Evolutionary conservation across 1,140 invertebrate species (phyloP).

Genomic region (Pseudomyrmex pallidus): DNA sequence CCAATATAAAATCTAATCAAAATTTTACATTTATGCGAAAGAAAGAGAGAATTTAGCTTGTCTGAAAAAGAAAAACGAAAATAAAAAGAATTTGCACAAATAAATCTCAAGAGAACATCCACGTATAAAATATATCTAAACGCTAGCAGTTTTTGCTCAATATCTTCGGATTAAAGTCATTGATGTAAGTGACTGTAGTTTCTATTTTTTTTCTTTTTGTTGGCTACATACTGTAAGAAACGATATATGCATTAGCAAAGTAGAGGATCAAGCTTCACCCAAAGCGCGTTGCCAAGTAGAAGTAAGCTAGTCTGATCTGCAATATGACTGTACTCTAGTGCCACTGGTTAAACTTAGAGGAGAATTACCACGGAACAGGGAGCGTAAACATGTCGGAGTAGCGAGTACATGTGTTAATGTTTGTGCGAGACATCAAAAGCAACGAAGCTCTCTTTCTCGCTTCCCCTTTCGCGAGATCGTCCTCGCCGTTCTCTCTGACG

Average conservation of each 20-base stretch:
- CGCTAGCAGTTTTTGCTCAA: no score
- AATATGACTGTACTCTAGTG: slow-evolving; percentile 70
- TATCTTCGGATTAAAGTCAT: no score
- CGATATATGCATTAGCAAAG: slow-evolving; percentile 9
- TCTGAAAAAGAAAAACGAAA: neutral
- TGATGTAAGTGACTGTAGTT: no score
- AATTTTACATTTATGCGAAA: no score
- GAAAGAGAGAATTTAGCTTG: neutral
- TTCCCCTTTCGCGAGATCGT: slow-evolving; percentile 47
- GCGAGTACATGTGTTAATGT: slow-evolving; percentile 83
- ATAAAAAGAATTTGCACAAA: no score
- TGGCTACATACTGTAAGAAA: no score
- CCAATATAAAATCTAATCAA: neutral
- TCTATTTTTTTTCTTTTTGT: neutral
- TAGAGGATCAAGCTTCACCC: slow-evolving; percentile 22
- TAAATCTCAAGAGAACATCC: no score
- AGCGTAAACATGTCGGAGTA: slow-evolving; percentile 83
- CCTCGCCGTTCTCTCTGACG: slow-evolving; percentile 57
- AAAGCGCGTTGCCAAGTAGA: slow-evolving; percentile 48
- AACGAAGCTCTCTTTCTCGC: slow-evolving; percentile 69
- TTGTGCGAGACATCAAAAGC: slow-evolving; percentile 84
- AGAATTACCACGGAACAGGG: slow-evolving; percentile 78
- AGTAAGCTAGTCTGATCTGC: slow-evolving; percentile 53
- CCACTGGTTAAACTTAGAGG: slow-evolving; percentile 77
- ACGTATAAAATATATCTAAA: no score